Base-by-base conservation (phyloP, 1,140 invertebrate genomes). In the Lepidurus packardi region DNA sequence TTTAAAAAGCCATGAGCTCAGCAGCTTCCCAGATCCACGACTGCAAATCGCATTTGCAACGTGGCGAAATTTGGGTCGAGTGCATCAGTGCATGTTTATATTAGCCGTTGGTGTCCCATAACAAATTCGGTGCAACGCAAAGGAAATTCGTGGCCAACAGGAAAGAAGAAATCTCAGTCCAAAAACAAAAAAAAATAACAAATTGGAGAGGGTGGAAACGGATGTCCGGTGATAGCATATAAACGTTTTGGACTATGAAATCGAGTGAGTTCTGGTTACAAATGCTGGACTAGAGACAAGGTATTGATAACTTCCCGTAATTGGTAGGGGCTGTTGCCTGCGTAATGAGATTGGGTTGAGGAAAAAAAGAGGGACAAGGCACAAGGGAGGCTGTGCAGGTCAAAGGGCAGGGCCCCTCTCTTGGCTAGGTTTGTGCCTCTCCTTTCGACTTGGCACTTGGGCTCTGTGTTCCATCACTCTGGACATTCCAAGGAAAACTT, bases 21-120 rank as follows among this genome's bases (percentile, higher is more conserved):
- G 34, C 34, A 34, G 34, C 34, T 65, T 65, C 21, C 53, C 9
- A 65, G 53, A 65, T n/a, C 53, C 45, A 47, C 45, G 45, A 65
- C 53, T 65, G 53, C 53, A 65, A 65, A 65, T 65, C 9, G 16
- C 53, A 65, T 65, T 65, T 65, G 53, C 53, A 65, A 65, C 21
- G 7, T 65, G 53, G 53, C 53, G 53, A 65, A 65, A 65, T 65
- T 21, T 65, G 6, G 53, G 34, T 34, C 34, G 34, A 34, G 34
- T 34, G 3, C 34, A 34, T 34, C 34, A 34, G 34, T 34, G 34
- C 34, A 34, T 34, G 34, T 34, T 34, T 34, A 34, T 4, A 34
- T 34, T 34, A 34, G 34, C 34, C 34, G 34, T 34, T 34, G 34
- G 34, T 34, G 34, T 34, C 34, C 34, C 3, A 34, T 34, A 34